phyloP scores from a whole-genome alignment of 2,797 vertebrate genomes.

The Podarcis lilfordi region DNA sequence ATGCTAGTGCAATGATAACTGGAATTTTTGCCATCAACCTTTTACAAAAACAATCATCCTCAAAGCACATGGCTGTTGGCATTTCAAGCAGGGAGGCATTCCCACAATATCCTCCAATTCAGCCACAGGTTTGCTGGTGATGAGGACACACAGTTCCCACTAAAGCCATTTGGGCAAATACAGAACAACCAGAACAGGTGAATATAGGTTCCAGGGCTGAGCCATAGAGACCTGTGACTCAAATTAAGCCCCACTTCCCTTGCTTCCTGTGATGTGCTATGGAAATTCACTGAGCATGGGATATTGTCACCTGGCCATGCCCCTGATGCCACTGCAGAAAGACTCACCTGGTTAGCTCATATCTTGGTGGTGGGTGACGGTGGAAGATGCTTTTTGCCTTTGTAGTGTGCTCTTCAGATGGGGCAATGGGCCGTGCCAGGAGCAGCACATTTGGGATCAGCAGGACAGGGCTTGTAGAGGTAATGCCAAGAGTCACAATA shows the following conservation, averaged over 20 bases:
- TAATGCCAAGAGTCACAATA: conserved; percentile 65
- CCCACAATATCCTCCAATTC: not conserved
- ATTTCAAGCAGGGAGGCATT: not conserved
- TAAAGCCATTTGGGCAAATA: not conserved
- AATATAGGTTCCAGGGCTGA: not conserved
- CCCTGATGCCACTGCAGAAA: not conserved
- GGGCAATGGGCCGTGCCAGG: conserved; percentile 56
- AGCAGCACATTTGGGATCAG: conserved; percentile 65
- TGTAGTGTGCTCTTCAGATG: conserved; percentile 28
- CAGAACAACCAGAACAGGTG: not conserved
- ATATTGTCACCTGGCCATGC: not conserved
- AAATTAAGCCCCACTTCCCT: not conserved
- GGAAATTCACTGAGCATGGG: not conserved
- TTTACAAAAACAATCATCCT: not conserved
- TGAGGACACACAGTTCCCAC: not conserved
- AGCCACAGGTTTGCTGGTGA: not conserved
- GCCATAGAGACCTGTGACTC: not conserved
- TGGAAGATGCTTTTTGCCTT: not conserved
- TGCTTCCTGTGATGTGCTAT: not conserved
- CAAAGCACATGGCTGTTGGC: not conserved
- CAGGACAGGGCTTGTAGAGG: conserved; percentile 64
- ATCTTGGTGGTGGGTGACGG: not conserved
- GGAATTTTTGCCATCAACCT: not conserved
- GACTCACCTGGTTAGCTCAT: conserved; percentile 64
- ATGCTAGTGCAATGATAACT: not conserved